Conservation (phyloP, 2,797 vertebrate genomes). For the Mionectes olivaceus region DNA sequence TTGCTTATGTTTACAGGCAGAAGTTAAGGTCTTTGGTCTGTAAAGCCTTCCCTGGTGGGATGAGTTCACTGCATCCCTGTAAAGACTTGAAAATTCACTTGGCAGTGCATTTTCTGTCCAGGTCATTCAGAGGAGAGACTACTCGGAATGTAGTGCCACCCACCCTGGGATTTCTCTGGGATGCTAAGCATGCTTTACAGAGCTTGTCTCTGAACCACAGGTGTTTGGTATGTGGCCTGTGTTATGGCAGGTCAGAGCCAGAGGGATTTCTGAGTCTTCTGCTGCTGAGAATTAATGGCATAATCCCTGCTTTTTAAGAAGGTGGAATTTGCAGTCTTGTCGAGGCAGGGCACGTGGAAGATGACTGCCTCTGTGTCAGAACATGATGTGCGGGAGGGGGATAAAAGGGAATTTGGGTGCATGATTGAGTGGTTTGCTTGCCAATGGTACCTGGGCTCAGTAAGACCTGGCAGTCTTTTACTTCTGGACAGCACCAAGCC, state of each 20-base stretch:
- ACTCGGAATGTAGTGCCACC: not conserved
- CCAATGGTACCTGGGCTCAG: rapidly evolving
- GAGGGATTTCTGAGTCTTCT: not conserved
- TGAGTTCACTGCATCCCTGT: not conserved
- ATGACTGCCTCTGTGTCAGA: not conserved
- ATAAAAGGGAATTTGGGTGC: rapidly evolving
- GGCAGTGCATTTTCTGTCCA: not conserved
- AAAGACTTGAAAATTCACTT: not conserved
- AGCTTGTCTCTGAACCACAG: not conserved
- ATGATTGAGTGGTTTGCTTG: not conserved
- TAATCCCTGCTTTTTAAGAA: not conserved
- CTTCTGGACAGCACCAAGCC: not conserved
- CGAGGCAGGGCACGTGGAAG: not conserved
- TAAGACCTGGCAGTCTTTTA: not conserved
- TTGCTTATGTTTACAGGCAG: not conserved
- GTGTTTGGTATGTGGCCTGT: not conserved
- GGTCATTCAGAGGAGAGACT: not conserved
- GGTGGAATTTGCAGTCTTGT: not conserved
- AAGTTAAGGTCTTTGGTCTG: not conserved
- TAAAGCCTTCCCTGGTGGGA: not conserved
- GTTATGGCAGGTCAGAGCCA: not conserved
- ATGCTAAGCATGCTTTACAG: not conserved
- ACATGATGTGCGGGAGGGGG: rapidly evolving
- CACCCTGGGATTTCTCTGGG: not conserved
- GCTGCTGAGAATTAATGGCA: not conserved